Evolutionary conservation across 2,797 vertebrate species (phyloP), one percentile per base, ranked within the genome.

Genomic region (Acrocephalus scirpaceus): DNA sequence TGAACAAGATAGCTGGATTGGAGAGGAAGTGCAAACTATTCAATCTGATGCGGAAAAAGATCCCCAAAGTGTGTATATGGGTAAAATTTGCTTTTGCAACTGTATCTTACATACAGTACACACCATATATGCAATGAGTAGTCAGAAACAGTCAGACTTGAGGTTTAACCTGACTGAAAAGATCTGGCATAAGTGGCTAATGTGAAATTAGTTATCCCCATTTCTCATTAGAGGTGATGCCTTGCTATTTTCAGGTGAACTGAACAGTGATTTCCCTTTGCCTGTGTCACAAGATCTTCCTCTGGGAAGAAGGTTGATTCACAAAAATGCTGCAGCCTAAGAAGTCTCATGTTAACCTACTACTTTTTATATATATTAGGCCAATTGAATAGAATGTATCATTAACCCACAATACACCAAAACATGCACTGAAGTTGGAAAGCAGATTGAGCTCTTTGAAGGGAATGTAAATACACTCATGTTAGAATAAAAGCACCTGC

Each of bases 401-500:
- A 66, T 27, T 36, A 45, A 72, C 16, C 4, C 21, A 54, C 19
- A 16, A 30, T 48, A 11, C 22, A 83, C 11, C 29, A 67, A 87
- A 90, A 36, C 1, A 7, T 13, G 26, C 32, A 8, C 11, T 57
- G 53, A 58, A 48, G 5, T 53, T 56, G 90, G 50, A 91, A 90
- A 70, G 45, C 11, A 82, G 34, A 66, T 14, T 62, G 34, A 47
- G 9, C 38, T 65, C 10, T 90, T 57, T 85, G 53, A 82, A 62
- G 11, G 10, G 13, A 58, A 79, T 61, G 19, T 75, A 65, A 90
- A 78, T 23, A 5, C 6, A 60, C 9, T 56, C 13, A 44, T 62
- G 16, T 76, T 74, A 87, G 74, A 95, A 84, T 56, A 71, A 88
- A 88, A 87, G 34, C 64, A 87, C 81, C 73, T 88, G 75, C 70